Evolutionary conservation across 2,888 invertebrate species (phyloP).

Genomic region (Galeruca laticollis): DNA sequence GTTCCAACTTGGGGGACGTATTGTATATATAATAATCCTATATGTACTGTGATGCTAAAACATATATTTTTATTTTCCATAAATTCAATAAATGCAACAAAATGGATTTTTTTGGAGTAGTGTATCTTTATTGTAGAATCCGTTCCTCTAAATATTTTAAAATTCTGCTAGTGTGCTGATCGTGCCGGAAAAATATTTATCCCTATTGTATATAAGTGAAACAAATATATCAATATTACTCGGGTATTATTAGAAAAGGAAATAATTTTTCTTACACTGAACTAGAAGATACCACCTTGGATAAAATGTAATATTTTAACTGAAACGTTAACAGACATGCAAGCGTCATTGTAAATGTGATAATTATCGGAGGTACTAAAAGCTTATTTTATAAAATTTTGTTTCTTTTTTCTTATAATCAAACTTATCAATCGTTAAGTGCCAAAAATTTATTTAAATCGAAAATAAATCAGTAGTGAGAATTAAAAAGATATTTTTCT

Average conservation of each 20-base stretch:
- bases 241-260: not conserved
- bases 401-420: not conserved
- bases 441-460: slow-evolving; percentile 11
- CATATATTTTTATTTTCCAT: too few relatives aligned
- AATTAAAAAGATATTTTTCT: not conserved
- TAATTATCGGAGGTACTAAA: slow-evolving; percentile 37
- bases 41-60: too few relatives aligned
- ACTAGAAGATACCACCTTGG: too few relatives aligned
- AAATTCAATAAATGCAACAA: too few relatives aligned
- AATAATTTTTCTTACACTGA: not conserved
- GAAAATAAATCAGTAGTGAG: not conserved
- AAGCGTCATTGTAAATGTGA: slow-evolving; percentile 42
- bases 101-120: too few relatives aligned
- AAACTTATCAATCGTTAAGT: slow-evolving; percentile 9
- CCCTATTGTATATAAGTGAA: not conserved
- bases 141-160: not conserved
- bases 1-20: too few relatives aligned
- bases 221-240: not conserved
- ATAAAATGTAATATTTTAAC: not conserved
- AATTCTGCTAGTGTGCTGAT: not conserved
- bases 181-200: not conserved
- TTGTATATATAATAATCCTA: too few relatives aligned
- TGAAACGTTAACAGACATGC: not conserved
- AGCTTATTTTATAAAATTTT: slow-evolving; percentile 27
- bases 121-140: too few relatives aligned